These are phyloP conservation scores for Antedon bifida DNA, from an alignment of 35 echinoderm and acorn worm species.

Conservation along the genomic window DNA sequence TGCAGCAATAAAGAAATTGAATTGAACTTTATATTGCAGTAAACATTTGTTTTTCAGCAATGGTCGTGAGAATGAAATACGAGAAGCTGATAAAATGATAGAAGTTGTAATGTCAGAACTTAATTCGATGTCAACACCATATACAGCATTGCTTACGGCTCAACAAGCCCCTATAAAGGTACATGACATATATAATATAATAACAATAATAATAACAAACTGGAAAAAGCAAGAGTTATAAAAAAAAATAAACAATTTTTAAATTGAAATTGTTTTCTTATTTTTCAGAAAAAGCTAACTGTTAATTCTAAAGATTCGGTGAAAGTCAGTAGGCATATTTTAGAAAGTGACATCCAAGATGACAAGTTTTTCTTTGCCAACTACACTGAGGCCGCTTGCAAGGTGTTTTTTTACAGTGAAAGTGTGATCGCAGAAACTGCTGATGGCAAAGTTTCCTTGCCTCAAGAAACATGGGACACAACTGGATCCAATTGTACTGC, in stretches of 20 bases:
- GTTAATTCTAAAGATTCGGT: neutral
- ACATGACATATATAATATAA: neutral
- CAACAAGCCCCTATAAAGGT: neutral
- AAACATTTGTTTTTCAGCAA: neutral
- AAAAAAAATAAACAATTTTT: too few relatives aligned
- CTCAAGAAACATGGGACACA: neutral
- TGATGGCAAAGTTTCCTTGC: neutral
- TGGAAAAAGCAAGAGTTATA: too few relatives aligned
- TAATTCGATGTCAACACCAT: neutral
- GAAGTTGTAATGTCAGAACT: neutral
- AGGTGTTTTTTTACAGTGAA: neutral
- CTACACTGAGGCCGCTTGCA: neutral
- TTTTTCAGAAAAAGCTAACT: neutral
- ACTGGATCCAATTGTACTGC: neutral
- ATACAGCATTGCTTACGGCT: neutral
- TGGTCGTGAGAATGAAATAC: neutral
- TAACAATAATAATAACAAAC: too few relatives aligned
- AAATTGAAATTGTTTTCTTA: too few relatives aligned
- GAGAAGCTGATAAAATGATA: conserved; percentile 12
- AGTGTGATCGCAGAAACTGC: neutral
- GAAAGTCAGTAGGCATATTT: neutral
- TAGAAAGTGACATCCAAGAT: neutral
- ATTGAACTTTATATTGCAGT: too few relatives aligned
- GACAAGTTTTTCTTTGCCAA: neutral
- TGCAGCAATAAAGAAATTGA: too few relatives aligned